Conservation (phyloP, 2,113 vertebrate genomes). For the Oryzias curvinotus region DNA sequence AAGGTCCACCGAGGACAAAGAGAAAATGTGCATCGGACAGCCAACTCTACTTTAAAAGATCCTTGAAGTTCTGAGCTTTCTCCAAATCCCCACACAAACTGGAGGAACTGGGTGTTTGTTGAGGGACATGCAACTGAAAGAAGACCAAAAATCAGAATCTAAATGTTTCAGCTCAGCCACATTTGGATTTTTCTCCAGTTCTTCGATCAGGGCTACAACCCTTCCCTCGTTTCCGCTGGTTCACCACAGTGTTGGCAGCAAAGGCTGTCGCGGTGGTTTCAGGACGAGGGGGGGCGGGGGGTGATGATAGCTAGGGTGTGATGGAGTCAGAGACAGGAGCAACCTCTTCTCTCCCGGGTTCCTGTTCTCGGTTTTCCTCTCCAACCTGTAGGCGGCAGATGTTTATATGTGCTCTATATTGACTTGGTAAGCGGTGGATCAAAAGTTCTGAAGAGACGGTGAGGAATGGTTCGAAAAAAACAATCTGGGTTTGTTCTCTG, state of each 20-base stretch:
- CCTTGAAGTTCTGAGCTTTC: too few relatives aligned
- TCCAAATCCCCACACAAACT: not conserved
- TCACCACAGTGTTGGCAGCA: conserved; percentile 49
- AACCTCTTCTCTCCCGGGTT: too few relatives aligned
- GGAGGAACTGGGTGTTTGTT: conserved; percentile 44
- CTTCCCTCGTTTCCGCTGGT: conserved; percentile 54
- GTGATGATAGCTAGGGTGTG: conserved; percentile 51
- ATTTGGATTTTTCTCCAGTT: conserved; percentile 50
- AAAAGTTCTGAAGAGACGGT: too few relatives aligned
- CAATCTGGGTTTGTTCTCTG: too few relatives aligned
- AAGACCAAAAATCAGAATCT: conserved; percentile 66
- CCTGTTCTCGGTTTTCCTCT: too few relatives aligned
- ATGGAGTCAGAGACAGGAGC: conserved; percentile 47
- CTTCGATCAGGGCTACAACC: conserved; percentile 27
- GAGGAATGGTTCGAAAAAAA: too few relatives aligned
- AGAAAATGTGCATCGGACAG: not conserved
- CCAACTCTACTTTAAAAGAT: too few relatives aligned
- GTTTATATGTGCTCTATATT: conserved; percentile 17
- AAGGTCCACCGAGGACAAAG: not conserved
- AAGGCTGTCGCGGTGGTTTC: conserved; percentile 36
- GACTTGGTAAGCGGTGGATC: too few relatives aligned
- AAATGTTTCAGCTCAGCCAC: conserved; percentile 38
- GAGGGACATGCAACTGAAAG: conserved; percentile 29
- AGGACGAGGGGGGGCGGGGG: conserved; percentile 22
- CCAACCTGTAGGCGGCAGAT: conserved; percentile 41